Percentiles rank a stretch among this genome's conserved stretches.
These are phyloP conservation scores for Sphyrna mokarran DNA, from an alignment of 2,113 vertebrate genomes.

Conservation along the genomic window DNA sequence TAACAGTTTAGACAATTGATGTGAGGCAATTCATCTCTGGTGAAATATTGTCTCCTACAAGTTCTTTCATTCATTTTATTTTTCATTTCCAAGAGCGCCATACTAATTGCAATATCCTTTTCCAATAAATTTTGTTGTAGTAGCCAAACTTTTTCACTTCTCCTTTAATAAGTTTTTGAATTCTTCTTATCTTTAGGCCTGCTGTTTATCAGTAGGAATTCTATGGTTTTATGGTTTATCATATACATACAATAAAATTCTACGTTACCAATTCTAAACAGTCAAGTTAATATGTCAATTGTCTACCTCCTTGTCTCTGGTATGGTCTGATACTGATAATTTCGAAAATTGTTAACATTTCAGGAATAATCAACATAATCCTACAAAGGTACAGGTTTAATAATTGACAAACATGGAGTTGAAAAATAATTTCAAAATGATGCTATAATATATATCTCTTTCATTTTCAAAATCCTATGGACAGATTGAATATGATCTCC, in stretches of 20 bases:
- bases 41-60: background rate
- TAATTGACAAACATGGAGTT: background rate
- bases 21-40: background rate
- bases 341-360: background rate
- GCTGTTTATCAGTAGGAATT: background rate
- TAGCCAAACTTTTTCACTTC: background rate
- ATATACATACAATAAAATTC: background rate
- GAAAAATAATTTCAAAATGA: background rate
- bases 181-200: background rate
- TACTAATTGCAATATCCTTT: background rate
- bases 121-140: background rate
- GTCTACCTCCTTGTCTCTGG: background rate
- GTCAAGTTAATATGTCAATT: background rate
- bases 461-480: background rate
- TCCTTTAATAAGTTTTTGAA: background rate
- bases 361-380: background rate
- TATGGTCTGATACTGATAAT: background rate
- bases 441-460: too few relatives aligned
- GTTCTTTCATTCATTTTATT: background rate
- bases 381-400: background rate
- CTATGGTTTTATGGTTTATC: too few relatives aligned
- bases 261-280: background rate
- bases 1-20: background rate
- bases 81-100: background rate
- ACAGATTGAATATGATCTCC: background rate